Evolutionary conservation across 2,797 vertebrate species (phyloP), one percentile per base, ranked within the genome.

Genomic region (Pipistrellus pygmaeus): DNA sequence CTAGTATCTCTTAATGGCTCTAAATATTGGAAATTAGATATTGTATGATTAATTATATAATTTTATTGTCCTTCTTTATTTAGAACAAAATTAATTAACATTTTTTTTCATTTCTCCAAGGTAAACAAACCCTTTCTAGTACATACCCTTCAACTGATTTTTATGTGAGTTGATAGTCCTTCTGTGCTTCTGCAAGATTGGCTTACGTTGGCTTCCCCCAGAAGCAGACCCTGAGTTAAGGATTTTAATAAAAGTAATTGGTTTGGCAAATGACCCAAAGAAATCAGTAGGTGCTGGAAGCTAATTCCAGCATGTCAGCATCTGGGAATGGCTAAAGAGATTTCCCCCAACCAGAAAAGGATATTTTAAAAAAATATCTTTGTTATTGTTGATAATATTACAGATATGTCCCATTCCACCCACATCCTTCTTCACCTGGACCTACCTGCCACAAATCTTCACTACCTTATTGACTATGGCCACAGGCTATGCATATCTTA

Each of bases 221-320:
- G 69, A 88, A 95, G 88, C 27, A 87, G 21, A 92, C 4, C 1
- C 11, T 20, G 17, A 87, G 55, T 85, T 18, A 73, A 85, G 10
- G 44, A 78, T 71, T 83, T 91, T n/a, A 51, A 10, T 72, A 53
- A 60, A 85, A 55, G 38, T 69, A 35, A 84, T 84, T 55, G 21
- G 12, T 57, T 95, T 91, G 44, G 71, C 20, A 83, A 94, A 80
- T 76, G 23, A 91, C 53, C 35, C 44, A 94, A 85, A 77, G 66
- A 78, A 75, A 75, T 30, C 81, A n/a, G 27, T 68, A 55, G 53
- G 53, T 55, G 20, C 53, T 55, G 53, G 53, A 55, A 55, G 53
- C 53, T 20, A 55, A 55, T 55, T 55, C 53, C 53, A 55, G 53
- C 53, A 55, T 55, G 20, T 55, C 20, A 21, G 18, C 53, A 55